phyloP scores from a whole-genome alignment of 2,888 invertebrate genomes.

The Malthinus seriepunctatus region DNA sequence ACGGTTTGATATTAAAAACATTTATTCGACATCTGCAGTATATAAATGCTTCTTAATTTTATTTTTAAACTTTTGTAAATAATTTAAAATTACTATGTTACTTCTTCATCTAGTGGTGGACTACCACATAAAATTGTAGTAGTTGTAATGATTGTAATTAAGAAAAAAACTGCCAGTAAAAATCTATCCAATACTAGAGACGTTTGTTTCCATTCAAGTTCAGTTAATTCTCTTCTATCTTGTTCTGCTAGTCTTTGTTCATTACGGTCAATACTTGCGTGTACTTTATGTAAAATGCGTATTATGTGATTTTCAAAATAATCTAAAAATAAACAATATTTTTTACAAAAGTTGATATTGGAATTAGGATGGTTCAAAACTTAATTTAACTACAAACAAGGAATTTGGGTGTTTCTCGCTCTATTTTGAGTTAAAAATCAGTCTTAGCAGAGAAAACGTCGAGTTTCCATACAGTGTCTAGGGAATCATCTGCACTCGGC shows the following conservation, averaged over 20 bases:
- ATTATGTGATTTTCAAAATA: slow-evolving; percentile 67
- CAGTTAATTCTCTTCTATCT: slow-evolving; percentile 77
- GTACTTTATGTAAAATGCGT: slow-evolving; percentile 69
- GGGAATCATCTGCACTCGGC: too few relatives aligned
- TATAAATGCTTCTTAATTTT: background rate
- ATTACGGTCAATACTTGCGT: slow-evolving; percentile 77
- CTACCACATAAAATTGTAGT: slow-evolving; percentile 75
- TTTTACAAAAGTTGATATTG: background rate
- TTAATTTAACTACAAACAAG: too few relatives aligned
- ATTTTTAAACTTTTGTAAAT: too few relatives aligned
- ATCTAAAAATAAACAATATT: slow-evolving; percentile 45
- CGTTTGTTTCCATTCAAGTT: slow-evolving; percentile 82
- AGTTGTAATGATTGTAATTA: slow-evolving; percentile 77
- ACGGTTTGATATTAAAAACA: background rate
- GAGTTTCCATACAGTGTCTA: too few relatives aligned
- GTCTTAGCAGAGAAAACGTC: too few relatives aligned
- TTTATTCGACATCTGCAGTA: background rate
- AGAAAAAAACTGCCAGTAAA: slow-evolving; percentile 74
- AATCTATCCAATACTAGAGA: slow-evolving; percentile 84
- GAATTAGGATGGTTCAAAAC: too few relatives aligned
- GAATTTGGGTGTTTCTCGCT: too few relatives aligned
- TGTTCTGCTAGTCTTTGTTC: slow-evolving; percentile 79
- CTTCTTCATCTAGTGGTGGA: slow-evolving; percentile 45
- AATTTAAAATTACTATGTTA: slow-evolving; percentile 9
- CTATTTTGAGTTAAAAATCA: too few relatives aligned